A percentile compares a stretch with the other conserved stretches of the same genome.
Evolutionary conservation across 2,888 invertebrate genomes (phyloP).

Genomic region (Cephus pulcher): DNA sequence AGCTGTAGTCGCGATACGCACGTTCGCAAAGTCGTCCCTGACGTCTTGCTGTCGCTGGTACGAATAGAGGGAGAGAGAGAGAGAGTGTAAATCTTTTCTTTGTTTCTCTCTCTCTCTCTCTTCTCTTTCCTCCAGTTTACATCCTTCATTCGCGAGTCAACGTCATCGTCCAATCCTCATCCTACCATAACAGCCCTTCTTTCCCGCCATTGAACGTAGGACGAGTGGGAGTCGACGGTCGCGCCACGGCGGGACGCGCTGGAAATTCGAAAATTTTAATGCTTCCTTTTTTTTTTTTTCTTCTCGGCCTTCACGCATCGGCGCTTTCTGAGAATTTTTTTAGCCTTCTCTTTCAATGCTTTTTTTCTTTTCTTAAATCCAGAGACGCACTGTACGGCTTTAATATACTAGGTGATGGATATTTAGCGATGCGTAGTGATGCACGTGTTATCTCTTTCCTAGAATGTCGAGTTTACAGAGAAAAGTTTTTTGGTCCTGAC

Average conservation of each 20-base stretch:
- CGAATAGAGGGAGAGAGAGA: not conserved
- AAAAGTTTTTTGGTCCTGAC: not conserved
- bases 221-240: not conserved
- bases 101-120: constrained; percentile 12
- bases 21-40: not conserved
- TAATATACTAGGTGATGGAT: not conserved
- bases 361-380: not conserved
- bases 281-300: not conserved
- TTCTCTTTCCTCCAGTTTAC: constrained; percentile 15
- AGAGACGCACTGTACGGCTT: not conserved
- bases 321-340: constrained; percentile 5
- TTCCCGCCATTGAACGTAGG: not conserved
- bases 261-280: constrained; percentile 11
- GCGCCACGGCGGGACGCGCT: not conserved
- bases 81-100: too few species aligned
- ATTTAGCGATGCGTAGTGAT: not conserved
- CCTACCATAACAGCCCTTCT: not conserved
- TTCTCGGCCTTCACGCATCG: constrained; percentile 1
- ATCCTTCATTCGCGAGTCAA: not conserved
- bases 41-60: not conserved
- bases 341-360: not conserved
- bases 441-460: not conserved
- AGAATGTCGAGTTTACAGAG: not conserved
- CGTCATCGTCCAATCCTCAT: not conserved
- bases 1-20: not conserved